These are phyloP conservation scores for Sciurus niger DNA, from an alignment of 2,113 vertebrate genomes.

Conservation along the genomic window DNA sequence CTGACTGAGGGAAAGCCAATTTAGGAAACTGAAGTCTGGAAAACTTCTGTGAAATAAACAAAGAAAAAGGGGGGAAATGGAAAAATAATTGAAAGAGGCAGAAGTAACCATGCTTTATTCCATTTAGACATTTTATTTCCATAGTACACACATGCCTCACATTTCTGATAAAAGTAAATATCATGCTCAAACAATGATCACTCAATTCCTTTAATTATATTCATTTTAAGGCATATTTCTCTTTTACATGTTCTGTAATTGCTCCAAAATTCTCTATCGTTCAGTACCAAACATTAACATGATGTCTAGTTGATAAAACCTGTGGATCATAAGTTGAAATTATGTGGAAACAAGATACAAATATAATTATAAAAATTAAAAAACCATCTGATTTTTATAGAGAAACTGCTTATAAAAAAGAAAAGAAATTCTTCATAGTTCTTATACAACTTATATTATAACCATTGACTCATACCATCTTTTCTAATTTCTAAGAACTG, in stretches of 20 bases:
- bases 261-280: neutral
- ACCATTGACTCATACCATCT: neutral
- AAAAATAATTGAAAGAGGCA: neutral
- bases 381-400: neutral
- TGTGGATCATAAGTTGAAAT: conserved; percentile 47
- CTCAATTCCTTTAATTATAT: neutral
- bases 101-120: neutral
- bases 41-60: neutral
- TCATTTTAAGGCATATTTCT: neutral
- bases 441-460: neutral
- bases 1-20: neutral
- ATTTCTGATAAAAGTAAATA: neutral
- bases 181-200: neutral
- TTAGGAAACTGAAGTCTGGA: neutral
- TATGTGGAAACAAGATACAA: neutral
- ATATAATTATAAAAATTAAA: conserved; percentile 24
- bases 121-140: neutral
- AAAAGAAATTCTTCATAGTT: neutral
- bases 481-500: neutral
- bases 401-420: neutral
- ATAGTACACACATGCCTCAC: fast-evolving
- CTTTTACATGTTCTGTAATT: neutral
- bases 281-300: neutral
- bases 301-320: neutral
- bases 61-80: neutral